Percentiles rank a stretch among this genome's conserved stretches.
Conservation (phyloP, 2,797 vertebrate species). For the Anguilla obscura region DNA sequence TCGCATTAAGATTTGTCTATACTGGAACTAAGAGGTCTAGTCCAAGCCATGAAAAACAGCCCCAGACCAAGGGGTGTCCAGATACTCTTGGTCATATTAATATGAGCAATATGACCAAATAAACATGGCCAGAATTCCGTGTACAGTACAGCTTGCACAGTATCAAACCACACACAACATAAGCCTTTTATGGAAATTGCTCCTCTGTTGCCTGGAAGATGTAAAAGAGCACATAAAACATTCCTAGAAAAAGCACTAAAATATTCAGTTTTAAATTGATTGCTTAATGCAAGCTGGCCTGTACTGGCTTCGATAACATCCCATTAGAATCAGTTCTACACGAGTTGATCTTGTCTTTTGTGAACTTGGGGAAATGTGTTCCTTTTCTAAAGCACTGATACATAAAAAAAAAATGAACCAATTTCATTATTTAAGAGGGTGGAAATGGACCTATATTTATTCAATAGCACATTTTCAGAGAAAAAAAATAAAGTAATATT, state of each 20-base stretch:
- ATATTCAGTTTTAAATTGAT: conserved; percentile 55
- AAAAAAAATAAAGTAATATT: neutral
- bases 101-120: conserved; percentile 14
- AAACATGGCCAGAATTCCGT: conserved; percentile 29
- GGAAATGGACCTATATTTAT: conserved; percentile 13
- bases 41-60: too few species aligned
- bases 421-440: conserved; percentile 42
- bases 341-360: conserved; percentile 54
- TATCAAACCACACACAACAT: conserved; percentile 49
- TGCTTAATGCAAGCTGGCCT: conserved; percentile 46
- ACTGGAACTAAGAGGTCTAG: too few species aligned
- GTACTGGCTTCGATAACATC: conserved; percentile 53
- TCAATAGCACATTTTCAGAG: neutral
- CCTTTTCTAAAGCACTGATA: conserved; percentile 34
- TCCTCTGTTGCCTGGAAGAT: conserved; percentile 55
- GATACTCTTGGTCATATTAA: too few species aligned
- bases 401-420: conserved; percentile 39
- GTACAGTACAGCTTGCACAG: conserved; percentile 28
- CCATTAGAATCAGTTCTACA: conserved; percentile 64
- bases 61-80: too few species aligned
- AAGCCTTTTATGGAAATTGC: conserved; percentile 73
- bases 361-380: conserved; percentile 34
- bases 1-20: too few species aligned
- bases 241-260: conserved; percentile 44
- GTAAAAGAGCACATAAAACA: conserved; percentile 60